Base-by-base conservation (phyloP, 2,888 invertebrate species). In the Eurytoma adleriae region DNA sequence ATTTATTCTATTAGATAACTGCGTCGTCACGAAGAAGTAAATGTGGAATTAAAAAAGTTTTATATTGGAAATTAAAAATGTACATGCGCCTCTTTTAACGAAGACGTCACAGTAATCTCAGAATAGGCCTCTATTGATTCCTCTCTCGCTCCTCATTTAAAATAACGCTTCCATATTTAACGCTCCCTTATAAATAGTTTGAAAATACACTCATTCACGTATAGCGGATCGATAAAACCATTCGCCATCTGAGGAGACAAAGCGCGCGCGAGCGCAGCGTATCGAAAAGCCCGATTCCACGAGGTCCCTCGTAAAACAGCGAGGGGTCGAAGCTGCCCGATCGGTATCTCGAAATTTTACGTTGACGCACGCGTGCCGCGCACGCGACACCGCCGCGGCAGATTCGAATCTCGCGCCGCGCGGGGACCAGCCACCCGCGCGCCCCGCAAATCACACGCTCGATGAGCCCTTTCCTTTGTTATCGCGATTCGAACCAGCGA, bases 311-410 rank as follows among this genome's bases (percentile, higher is more conserved):
- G 30, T 30, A 14, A 5, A 16, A 24, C 16, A 27, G 10, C n/a
- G n/a, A n/a, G 40, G 18, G 61, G 24, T 1, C 18, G 62, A 62
- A 30, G 61, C 40, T n/a, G 56, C 50, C 61, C 67, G 68, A 78
- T 78, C 68, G 59, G 61, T 73, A 78, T 73, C 79, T 62, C 30
- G 30, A 3, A 70, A 79, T 69, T 74, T 74, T 56, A 79, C 30
- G 68, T 79, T 64, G 74, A 74, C 73, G 50, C 48, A 61, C 71
- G 72, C 59, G 79, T 57, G 69, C 70, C 69, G 48, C 79, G 27
- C 48, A 30, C 0, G 54, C 20, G 20, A n/a, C 13, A 27, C 40
- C 18, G 0, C n/a, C 16, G 14, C 50, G 62, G 30, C 14, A 30
- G 77, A 77, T 77, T 64, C 56, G 40, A 70, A 77, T 77, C 70